These are phyloP conservation scores for Trissoscelio sp. DNA, from an alignment of 2,888 invertebrate species.

Conservation along the genomic window DNA sequence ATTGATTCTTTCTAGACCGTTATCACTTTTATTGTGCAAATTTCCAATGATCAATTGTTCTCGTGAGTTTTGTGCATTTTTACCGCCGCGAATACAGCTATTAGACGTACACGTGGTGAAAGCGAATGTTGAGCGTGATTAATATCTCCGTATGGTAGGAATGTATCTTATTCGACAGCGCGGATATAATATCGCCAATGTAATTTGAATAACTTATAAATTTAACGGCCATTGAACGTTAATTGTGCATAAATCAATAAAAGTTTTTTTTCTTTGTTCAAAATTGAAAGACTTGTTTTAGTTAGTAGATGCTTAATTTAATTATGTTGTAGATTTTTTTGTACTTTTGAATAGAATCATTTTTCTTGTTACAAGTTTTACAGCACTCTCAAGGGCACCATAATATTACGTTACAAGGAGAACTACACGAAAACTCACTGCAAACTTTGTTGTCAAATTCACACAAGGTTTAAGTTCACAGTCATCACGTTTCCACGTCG, in stretches of 20 bases:
- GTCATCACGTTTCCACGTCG: conserved; percentile 12
- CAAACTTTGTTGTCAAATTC: conserved; percentile 80
- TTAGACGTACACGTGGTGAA: conserved; percentile 67
- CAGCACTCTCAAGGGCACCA: conserved; percentile 10
- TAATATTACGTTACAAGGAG: conserved; percentile 73
- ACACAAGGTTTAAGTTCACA: conserved; percentile 69
- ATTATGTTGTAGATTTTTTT: too few species aligned
- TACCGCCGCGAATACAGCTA: conserved; percentile 40
- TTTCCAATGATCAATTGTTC: conserved; percentile 69
- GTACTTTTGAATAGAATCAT: too few species aligned
- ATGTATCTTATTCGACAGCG: conserved; percentile 62
- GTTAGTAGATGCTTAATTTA: too few species aligned
- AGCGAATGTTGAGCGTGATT: conserved; percentile 66
- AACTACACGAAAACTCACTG: conserved; percentile 76
- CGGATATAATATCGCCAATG: conserved; percentile 22
- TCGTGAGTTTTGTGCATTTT: conserved; percentile 56
- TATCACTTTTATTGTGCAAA: conserved; percentile 68
- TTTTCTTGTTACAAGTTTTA: conserved; percentile 12
- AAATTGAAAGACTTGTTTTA: too few species aligned
- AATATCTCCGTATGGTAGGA: conserved; percentile 66
- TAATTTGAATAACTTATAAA: conserved; percentile 32
- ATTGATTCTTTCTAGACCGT: conserved; percentile 66
- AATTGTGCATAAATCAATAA: conserved; percentile 17
- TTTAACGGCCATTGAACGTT: conserved; percentile 9
- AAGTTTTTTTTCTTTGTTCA: background rate